phyloP scores from a whole-genome alignment of 2,797 vertebrate species.

The Scomberomorus guttatus region DNA sequence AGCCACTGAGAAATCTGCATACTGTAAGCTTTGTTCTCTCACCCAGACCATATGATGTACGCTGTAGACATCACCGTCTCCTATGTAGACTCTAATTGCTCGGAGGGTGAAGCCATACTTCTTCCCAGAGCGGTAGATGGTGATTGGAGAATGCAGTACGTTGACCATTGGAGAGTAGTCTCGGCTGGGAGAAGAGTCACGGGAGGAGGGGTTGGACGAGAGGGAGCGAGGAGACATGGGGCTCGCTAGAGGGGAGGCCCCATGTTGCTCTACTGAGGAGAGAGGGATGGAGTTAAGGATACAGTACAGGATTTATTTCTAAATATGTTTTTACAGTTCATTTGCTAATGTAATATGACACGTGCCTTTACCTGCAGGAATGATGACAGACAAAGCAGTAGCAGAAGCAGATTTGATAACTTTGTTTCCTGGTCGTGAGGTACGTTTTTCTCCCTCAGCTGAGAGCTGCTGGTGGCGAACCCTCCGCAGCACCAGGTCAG shows the following conservation, averaged over 20 bases:
- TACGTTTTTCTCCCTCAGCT: conserved; percentile 86
- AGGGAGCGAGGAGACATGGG: conserved; percentile 94
- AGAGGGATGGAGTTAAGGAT: conserved; percentile 2
- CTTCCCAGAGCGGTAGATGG: conserved; percentile 93
- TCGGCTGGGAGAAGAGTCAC: conserved; percentile 93
- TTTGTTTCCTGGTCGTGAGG: conserved; percentile 87
- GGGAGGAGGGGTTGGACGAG: conserved; percentile 92
- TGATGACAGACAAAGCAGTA: conserved; percentile 93
- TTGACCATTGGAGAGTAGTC: conserved; percentile 91
- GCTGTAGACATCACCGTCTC: conserved; percentile 94
- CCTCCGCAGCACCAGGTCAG: conserved; percentile 91
- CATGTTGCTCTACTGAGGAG: conserved; percentile 89
- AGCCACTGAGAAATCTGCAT: neutral
- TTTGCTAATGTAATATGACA: neutral
- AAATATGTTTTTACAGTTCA: neutral
- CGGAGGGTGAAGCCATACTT: conserved; percentile 94
- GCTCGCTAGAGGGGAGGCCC: conserved; percentile 91
- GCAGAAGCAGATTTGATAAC: conserved; percentile 95
- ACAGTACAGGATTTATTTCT: neutral
- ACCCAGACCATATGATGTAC: conserved; percentile 96
- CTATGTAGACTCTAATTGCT: conserved; percentile 94
- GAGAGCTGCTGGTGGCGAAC: conserved; percentile 91
- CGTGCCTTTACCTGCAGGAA: conserved; percentile 88
- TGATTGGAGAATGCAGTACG: conserved; percentile 89
- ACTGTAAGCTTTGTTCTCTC: conserved; percentile 59